Percentiles rank a stretch among this genome's conserved stretches.
phyloP scores from a whole-genome alignment of 2,113 vertebrate genomes.

The Catharus bicknelli region DNA sequence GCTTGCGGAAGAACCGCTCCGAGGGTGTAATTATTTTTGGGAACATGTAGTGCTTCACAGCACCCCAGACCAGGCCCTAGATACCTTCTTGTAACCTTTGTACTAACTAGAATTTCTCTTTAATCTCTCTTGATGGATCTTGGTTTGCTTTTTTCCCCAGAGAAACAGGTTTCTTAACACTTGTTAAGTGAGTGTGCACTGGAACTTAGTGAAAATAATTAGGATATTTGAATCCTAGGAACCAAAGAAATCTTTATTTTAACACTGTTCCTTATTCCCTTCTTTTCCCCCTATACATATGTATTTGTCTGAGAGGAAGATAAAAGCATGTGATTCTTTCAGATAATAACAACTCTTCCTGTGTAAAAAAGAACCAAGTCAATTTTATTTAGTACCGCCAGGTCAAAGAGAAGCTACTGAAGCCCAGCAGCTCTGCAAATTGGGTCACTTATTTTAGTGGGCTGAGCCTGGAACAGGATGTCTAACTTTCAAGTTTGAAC shows the following conservation, averaged over 20 bases:
- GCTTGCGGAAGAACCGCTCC: not conserved
- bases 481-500: conserved; percentile 49
- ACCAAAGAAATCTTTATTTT: not conserved
- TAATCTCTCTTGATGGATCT: not conserved
- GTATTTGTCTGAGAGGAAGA: not conserved
- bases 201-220: not conserved
- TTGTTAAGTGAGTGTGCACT: not conserved
- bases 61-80: not conserved
- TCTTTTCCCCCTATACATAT: not conserved
- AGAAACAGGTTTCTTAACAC: not conserved
- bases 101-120: not conserved
- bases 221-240: not conserved
- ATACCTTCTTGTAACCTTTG: not conserved
- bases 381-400: not conserved
- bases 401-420: conserved; percentile 3
- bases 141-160: not conserved
- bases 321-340: not conserved
- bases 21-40: not conserved
- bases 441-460: conserved; percentile 56
- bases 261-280: not conserved
- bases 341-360: conserved; percentile 2
- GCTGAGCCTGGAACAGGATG: conserved; percentile 53
- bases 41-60: not conserved
- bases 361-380: not conserved
- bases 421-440: conserved; percentile 22